Evolutionary conservation across 2,113 vertebrate species (phyloP).

Genomic region (Talpa occidentalis): DNA sequence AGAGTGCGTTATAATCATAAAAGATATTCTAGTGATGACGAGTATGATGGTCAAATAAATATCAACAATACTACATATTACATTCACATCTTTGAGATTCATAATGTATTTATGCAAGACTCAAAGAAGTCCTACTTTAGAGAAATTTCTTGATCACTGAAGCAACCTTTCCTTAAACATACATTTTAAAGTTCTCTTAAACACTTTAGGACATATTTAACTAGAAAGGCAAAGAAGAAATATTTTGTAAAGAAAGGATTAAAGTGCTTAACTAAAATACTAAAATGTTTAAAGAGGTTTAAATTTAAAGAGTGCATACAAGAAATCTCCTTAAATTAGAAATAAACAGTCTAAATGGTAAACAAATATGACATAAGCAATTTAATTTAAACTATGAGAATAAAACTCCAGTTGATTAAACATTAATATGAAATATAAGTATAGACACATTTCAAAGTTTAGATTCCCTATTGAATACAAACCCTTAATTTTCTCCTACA

Average conservation of each 20-base stretch:
- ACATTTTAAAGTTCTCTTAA: not conserved
- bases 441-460: not conserved
- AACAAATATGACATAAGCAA: too few relatives aligned
- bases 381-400: too few relatives aligned
- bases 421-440: not conserved
- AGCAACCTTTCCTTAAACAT: not conserved
- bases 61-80: too few relatives aligned
- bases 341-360: too few relatives aligned
- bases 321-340: too few relatives aligned
- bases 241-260: not conserved
- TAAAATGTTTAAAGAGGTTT: not conserved
- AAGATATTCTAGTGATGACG: too few relatives aligned
- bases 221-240: not conserved
- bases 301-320: not conserved
- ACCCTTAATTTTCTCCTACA: not conserved
- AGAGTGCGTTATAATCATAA: too few relatives aligned
- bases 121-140: not conserved
- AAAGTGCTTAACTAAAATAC: not conserved
- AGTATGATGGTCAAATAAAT: too few relatives aligned
- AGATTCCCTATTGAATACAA: not conserved
- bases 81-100: not conserved
- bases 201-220: not conserved
- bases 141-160: not conserved
- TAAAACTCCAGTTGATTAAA: not conserved
- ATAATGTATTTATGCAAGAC: not conserved